Conservation (phyloP, 2,113 vertebrate genomes). For the Nesoenas mayeri region DNA sequence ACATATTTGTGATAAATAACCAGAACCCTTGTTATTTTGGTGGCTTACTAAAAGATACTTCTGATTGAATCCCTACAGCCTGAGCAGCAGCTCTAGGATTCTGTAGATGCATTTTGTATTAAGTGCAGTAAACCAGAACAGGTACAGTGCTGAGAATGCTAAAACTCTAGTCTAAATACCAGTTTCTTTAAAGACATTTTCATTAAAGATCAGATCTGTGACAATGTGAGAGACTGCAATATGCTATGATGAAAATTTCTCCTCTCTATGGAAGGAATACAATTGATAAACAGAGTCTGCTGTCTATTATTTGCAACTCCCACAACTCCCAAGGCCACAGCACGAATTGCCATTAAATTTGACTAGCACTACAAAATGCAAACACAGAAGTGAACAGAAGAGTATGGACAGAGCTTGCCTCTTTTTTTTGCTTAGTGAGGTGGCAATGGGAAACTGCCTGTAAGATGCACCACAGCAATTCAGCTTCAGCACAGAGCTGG, state of each 20-base stretch:
- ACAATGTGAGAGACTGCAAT: neutral
- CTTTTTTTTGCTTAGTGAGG: neutral
- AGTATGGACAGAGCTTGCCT: neutral
- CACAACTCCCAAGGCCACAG: neutral
- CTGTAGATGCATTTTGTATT: neutral
- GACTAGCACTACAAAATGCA: neutral
- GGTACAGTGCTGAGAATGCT: neutral
- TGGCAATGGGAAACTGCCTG: neutral
- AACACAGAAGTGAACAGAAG: neutral
- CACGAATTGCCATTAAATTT: neutral
- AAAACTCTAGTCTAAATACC: neutral
- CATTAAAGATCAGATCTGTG: neutral
- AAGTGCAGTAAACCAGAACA: neutral
- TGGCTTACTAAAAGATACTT: neutral
- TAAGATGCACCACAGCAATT: neutral
- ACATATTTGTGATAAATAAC: neutral
- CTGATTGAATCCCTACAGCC: neutral
- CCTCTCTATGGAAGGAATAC: neutral
- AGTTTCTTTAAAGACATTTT: neutral
- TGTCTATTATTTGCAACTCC: neutral
- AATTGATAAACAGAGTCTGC: neutral
- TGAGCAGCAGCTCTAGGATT: neutral
- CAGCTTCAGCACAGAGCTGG: neutral
- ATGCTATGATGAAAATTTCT: neutral
- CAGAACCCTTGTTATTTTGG: neutral